Evolutionary conservation across 2,113 vertebrate genomes (phyloP).

Genomic region (Cheilinus undulatus): DNA sequence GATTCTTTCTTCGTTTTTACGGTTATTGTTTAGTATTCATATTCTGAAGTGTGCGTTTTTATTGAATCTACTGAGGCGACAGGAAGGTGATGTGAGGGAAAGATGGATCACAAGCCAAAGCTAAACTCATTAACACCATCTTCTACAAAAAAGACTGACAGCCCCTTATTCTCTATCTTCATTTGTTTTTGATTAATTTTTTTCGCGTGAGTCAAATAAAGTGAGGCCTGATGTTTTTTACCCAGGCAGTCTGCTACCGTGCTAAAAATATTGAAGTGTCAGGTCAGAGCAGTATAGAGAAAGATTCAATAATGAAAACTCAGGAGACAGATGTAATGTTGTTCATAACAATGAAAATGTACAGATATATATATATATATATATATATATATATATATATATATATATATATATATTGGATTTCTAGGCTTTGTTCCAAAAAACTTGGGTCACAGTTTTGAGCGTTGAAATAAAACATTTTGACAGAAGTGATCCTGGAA

Average conservation of each 20-base stretch:
- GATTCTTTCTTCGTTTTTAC: constrained; percentile 41
- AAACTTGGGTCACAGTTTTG: constrained; percentile 31
- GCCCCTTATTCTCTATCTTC: neutral
- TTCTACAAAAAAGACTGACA: neutral
- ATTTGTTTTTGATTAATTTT: constrained; percentile 13
- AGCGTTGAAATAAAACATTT: constrained; percentile 42
- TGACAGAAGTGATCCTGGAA: constrained; percentile 46
- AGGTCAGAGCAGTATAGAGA: constrained; percentile 13
- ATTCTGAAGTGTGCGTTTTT: constrained; percentile 28
- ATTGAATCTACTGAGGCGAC: constrained; percentile 32
- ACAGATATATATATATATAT: constrained; percentile 30
- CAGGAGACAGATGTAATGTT: constrained; percentile 49
- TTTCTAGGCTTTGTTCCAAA: constrained; percentile 24
- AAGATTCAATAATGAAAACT: constrained; percentile 57
- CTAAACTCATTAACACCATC: constrained; percentile 24
- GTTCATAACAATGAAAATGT: constrained; percentile 48
- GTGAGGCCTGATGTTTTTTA: constrained; percentile 27
- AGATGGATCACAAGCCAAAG: constrained; percentile 15
- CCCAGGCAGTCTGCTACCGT: constrained; percentile 5
- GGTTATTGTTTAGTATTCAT: constrained; percentile 54
- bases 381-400: neutral
- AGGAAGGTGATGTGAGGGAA: neutral
- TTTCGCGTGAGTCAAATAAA: constrained; percentile 31
- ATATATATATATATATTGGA: constrained; percentile 18
- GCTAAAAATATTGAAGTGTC: constrained; percentile 42